phyloP scores from a whole-genome alignment of 2,797 vertebrate species.

The Artibeus lituratus region DNA sequence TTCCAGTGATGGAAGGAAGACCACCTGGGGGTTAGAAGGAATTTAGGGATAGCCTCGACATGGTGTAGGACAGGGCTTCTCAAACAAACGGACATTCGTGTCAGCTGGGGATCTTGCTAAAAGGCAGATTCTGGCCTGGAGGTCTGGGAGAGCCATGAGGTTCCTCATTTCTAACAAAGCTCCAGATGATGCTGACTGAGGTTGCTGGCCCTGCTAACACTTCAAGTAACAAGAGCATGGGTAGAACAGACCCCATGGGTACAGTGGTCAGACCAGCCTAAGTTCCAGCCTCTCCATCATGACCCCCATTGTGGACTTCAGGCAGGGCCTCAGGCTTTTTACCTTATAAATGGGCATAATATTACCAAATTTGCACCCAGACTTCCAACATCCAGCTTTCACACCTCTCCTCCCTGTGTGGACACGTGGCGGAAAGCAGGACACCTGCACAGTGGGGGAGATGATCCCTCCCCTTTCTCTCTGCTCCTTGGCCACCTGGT shows the following conservation, averaged over 20 bases:
- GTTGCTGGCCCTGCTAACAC: not conserved
- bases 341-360: not conserved
- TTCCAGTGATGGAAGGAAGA: not conserved
- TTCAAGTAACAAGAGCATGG: not conserved
- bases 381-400: not conserved
- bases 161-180: not conserved
- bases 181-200: not conserved
- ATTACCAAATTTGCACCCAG: not conserved
- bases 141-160: not conserved
- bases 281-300: not conserved
- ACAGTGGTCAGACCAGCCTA: not conserved
- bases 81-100: not conserved
- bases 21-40: not conserved
- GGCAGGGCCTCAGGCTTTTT: not conserved
- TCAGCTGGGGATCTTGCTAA: not conserved
- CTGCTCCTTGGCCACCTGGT: no score
- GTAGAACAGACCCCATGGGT: not conserved
- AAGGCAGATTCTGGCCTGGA: not conserved
- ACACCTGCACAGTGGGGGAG: no score
- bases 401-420: not conserved
- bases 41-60: not conserved
- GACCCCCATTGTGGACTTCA: not conserved
- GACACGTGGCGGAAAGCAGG: rapidly evolving
- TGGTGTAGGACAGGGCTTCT: not conserved
- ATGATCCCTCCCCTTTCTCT: no score